Conservation (phyloP, 2,888 invertebrate species). For the Pristionchus exspectatus region DNA sequence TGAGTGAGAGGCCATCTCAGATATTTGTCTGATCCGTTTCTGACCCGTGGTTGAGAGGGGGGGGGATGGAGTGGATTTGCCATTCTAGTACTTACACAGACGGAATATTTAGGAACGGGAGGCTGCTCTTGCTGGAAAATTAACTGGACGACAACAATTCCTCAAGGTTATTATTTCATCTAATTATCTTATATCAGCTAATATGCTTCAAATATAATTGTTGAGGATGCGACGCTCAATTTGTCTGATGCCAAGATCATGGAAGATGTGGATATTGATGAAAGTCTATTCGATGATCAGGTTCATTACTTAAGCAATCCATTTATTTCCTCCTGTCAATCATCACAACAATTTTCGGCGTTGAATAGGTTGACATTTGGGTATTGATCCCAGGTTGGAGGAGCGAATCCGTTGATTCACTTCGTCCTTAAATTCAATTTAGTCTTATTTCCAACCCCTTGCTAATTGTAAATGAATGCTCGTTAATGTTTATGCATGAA, state of each 20-base stretch:
- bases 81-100: neutral
- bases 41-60: neutral
- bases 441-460: too few species aligned
- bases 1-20: neutral
- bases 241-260: slow-evolving; percentile 87
- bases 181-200: too few species aligned
- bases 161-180: slow-evolving; percentile 81
- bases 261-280: slow-evolving; percentile 89
- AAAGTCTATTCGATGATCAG: slow-evolving; percentile 87
- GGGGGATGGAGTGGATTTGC: neutral
- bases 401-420: too few species aligned
- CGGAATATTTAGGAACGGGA: slow-evolving; percentile 63
- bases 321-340: too few species aligned
- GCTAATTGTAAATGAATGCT: too few species aligned
- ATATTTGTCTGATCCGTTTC: too few species aligned
- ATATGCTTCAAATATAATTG: too few species aligned
- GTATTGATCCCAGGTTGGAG: too few species aligned
- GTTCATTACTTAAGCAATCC: slow-evolving; percentile 44
- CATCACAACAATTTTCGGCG: too few species aligned
- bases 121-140: slow-evolving; percentile 68
- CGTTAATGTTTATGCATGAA: too few species aligned
- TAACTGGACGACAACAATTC: slow-evolving; percentile 90
- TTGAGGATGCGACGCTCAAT: slow-evolving; percentile 90
- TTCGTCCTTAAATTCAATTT: too few species aligned
- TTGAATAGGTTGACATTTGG: too few species aligned